Conservation (phyloP, 2,797 vertebrate genomes). For the Notoglanidium macrostoma region DNA sequence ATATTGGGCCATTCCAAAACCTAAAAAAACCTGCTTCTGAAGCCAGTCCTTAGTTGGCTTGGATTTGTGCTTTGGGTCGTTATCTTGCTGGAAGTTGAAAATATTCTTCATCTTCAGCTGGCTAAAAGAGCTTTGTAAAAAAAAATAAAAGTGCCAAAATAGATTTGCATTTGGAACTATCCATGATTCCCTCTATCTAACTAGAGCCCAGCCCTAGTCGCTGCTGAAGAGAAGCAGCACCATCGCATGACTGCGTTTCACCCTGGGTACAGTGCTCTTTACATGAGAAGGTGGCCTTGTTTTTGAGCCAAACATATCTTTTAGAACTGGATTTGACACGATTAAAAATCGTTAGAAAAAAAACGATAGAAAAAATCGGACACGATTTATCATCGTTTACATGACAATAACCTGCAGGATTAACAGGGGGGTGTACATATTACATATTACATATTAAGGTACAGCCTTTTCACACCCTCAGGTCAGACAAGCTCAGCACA, state of each 20-base stretch:
- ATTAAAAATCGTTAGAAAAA: no score
- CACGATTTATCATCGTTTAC: neutral
- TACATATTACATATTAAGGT: no score
- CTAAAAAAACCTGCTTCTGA: neutral
- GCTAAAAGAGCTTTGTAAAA: neutral
- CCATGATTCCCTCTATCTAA: neutral
- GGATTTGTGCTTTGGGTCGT: neutral
- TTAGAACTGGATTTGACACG: no score
- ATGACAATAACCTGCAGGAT: neutral
- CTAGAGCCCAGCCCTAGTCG: neutral
- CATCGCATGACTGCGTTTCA: no score
- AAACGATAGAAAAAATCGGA: no score
- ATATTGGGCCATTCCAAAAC: neutral
- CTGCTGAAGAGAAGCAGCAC: neutral
- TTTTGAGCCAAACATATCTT: no score
- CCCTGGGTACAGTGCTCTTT: no score
- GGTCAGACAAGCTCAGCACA: neutral
- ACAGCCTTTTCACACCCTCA: neutral
- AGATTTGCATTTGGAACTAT: neutral
- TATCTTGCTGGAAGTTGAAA: neutral
- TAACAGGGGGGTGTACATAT: neutral
- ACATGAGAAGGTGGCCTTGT: no score
- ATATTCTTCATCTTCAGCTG: neutral
- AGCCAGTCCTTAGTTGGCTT: neutral
- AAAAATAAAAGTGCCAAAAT: neutral